Base-by-base conservation (phyloP, 2,797 vertebrate genomes). In the Orientallactaga sibirica region DNA sequence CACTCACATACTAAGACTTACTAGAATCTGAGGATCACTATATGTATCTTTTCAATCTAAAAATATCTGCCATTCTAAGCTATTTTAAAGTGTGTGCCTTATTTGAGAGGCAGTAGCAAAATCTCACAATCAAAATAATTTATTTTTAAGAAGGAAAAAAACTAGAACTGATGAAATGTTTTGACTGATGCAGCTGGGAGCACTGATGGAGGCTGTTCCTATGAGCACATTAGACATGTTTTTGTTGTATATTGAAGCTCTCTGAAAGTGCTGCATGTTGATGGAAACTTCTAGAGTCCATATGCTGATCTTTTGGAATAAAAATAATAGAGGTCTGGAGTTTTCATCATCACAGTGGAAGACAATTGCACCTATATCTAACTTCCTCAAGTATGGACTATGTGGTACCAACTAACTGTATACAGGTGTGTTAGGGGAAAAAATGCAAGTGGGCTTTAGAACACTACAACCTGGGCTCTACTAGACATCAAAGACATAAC, bases 111-210 rank as follows among this genome's bases (percentile, higher is more conserved):
- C 79, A 85, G 71, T 62, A 77, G 89, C 86, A 76, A 96, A 93
- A 82, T 94, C 75, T 92, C 93, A 77, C 82, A 77, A 85, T 71
- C 93, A 90, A 78, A 87, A 78, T 90, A 41, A 52, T 96, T 93
- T 29, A 6, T 93, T 92, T 96, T 93, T 52, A 71, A 77, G 33
- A 80, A 90, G 88, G 43, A 71, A 94, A 89, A 95, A 87, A 86
- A 84, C 48, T 48, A 83, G 91, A 96, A 84, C 75, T 74, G 33
- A 79, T 86, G 64, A 87, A 88, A 24, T 91, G 61, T 78, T 96
- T 97, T 96, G 92, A 87, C 83, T 74, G 86, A 12, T 33, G 18
- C 0, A 0, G 22, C 62, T 0, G 29, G 48, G 27, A 75, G 25
- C 33, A 3, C 1, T 1, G 37, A 10, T 9, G 66, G 61, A 52